Percentiles rank a stretch among this genome's conserved stretches.
phyloP scores from a whole-genome alignment of 2,888 invertebrate species.

The Sphaeridia pumilis region DNA sequence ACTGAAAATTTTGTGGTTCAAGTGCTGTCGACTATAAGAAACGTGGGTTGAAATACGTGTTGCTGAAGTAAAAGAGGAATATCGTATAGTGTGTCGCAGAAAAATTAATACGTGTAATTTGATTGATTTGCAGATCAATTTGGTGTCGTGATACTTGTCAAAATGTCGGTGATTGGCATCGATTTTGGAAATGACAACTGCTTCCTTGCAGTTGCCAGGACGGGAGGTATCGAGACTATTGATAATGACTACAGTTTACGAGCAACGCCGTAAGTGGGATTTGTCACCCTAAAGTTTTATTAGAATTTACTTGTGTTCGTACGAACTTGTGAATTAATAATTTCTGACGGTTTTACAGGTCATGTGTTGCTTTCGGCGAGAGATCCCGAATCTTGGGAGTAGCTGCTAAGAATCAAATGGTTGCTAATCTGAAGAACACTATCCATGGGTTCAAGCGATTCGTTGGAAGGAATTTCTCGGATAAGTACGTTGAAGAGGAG shows the following conservation, averaged over 20 bases:
- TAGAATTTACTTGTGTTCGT: too few relatives aligned
- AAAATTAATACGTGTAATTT: too few relatives aligned
- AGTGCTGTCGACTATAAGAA: too few relatives aligned
- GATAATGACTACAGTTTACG: constrained; percentile 98
- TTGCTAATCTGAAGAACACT: constrained; percentile 96
- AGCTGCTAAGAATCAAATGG: constrained; percentile 90
- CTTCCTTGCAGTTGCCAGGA: constrained; percentile 94
- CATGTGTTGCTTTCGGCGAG: constrained; percentile 88
- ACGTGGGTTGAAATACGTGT: too few relatives aligned
- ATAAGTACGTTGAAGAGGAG: constrained; percentile 78
- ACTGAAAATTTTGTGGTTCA: too few relatives aligned
- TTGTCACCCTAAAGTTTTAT: too few relatives aligned
- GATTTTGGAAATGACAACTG: constrained; percentile 97
- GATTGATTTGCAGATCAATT: too few relatives aligned
- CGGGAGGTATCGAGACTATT: constrained; percentile 98
- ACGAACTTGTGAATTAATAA: neutral
- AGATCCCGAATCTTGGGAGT: constrained; percentile 89
- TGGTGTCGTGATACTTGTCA: too few relatives aligned
- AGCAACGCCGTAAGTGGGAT: constrained; percentile 87
- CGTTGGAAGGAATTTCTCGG: constrained; percentile 77
- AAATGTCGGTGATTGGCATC: constrained; percentile 97
- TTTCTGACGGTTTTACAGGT: constrained; percentile 53
- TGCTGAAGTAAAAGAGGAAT: too few relatives aligned
- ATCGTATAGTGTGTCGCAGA: too few relatives aligned
- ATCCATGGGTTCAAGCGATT: constrained; percentile 85